These are phyloP conservation scores for Phylloscopus trochiloides DNA, from an alignment of 2,113 vertebrate genomes.

Conservation along the genomic window DNA sequence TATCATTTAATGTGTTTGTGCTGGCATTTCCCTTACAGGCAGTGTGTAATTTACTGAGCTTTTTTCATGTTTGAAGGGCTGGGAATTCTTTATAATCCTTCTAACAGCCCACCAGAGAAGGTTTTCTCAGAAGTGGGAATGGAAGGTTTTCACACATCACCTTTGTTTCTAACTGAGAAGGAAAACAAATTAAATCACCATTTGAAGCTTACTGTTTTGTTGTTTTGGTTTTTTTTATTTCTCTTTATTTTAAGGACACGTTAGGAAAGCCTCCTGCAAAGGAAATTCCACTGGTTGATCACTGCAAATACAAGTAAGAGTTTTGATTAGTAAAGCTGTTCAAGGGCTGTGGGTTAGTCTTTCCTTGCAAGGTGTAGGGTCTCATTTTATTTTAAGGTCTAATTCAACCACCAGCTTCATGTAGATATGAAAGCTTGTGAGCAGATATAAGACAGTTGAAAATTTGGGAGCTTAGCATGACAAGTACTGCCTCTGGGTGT, in stretches of 20 bases:
- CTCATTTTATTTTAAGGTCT: neutral
- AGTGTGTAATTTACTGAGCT: slow-evolving; percentile 14
- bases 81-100: neutral
- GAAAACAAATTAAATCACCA: neutral
- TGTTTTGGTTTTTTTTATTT: neutral
- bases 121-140: neutral
- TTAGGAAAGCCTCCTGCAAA: slow-evolving; percentile 90
- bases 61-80: neutral
- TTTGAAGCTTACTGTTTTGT: neutral
- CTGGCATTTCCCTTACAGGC: slow-evolving; percentile 25
- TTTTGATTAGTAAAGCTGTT: slow-evolving; percentile 2
- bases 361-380: neutral
- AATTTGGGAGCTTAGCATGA: neutral
- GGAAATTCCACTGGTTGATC: slow-evolving; percentile 92
- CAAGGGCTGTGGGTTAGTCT: neutral
- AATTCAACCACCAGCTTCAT: neutral
- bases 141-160: neutral
- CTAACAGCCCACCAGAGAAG: slow-evolving; percentile 3
- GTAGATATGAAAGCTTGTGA: neutral
- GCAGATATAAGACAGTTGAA: neutral
- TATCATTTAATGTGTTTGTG: slow-evolving; percentile 42
- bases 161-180: neutral
- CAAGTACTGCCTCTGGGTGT: neutral
- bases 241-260: slow-evolving; percentile 82
- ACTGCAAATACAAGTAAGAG: slow-evolving; percentile 96